Percentiles rank a stretch among this genome's conserved stretches.
Evolutionary conservation across 2,888 invertebrate genomes (phyloP).

Genomic region (Apotomis capreana): DNA sequence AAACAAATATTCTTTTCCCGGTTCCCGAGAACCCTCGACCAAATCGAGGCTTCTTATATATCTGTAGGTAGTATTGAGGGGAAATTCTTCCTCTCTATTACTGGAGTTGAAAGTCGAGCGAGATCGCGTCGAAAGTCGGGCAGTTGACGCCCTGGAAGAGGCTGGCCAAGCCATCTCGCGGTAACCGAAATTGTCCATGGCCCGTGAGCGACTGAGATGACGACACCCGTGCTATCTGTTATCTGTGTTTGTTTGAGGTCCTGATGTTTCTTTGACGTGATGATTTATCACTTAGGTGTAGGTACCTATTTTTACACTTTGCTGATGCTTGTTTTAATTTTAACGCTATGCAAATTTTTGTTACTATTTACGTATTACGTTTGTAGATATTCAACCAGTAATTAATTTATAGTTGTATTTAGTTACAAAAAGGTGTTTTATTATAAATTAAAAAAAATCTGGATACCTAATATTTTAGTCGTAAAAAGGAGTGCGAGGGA

Average conservation of each 20-base stretch:
- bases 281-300: conserved; percentile 66
- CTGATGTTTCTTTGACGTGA: conserved; percentile 64
- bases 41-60: conserved; percentile 75
- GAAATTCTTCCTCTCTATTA: conserved; percentile 80
- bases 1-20: conserved; percentile 87
- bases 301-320: conserved; percentile 61
- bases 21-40: conserved; percentile 84
- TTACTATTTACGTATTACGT: background rate
- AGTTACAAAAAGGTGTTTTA: too few species aligned
- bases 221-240: conserved; percentile 63
- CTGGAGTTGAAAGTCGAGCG: conserved; percentile 73
- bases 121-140: conserved; percentile 57
- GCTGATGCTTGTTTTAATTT: conserved; percentile 8
- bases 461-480: too few species aligned
- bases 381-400: too few species aligned
- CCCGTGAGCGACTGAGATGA: conserved; percentile 62
- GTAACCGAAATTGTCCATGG: conserved; percentile 87
- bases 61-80: conserved; percentile 76
- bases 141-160: conserved; percentile 65
- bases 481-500: too few species aligned
- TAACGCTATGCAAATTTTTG: conserved; percentile 2
- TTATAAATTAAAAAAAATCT: too few species aligned
- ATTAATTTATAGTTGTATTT: too few species aligned
- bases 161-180: conserved; percentile 82
- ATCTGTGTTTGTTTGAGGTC: conserved; percentile 66